Evolutionary conservation across 2,113 vertebrate genomes (phyloP), one percentile per base, ranked within the genome.

Genomic region (Ammospiza caudacuta): DNA sequence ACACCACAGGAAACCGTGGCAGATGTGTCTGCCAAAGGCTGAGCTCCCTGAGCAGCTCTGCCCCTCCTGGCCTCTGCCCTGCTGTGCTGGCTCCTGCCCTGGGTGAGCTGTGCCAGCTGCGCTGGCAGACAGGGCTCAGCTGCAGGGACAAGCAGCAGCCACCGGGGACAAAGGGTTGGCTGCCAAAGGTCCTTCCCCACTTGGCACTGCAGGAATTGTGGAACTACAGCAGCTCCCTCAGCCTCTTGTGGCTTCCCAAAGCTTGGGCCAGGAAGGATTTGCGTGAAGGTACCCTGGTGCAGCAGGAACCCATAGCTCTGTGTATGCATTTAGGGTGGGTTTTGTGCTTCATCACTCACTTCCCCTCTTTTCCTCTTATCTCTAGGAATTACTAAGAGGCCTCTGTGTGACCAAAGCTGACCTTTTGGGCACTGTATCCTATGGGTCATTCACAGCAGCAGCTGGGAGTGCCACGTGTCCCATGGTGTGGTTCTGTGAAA

Each of bases 1-100:
- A 2, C 4, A 22, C 7, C 0, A 5, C n/a, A 51, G 76, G 4
- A 77, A 27, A 29, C 10, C 0, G 0, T 69, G 61, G 28, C 81
- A 84, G 41, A 12, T n/a, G 59, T 22, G 16, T 54, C 37, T 81
- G 84, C 49, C 77, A 41, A 47, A 67, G 18, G n/a, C 73, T 57
- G 37, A 66, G 55, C 1, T 69, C 41, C 46, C 63, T 1, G 58
- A 23, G 72, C 0, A 1, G 41, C 54, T 41, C 41, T 68, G 17
- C 17, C 19, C 31, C 0, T 2, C 15, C 16, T 31, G 2, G 4
- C 37, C 46, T 29, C n/a, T 33, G 67, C 69, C 75, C 69, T 6
- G 58, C 63, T 24, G 31, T 4, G 70, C 55, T 57, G 70, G 66
- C 70, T 83, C 14, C 55, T 0, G 2, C 6, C 35, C 69, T 0